phyloP scores from a whole-genome alignment of 2,797 vertebrate genomes.

The Tachyglossus aculeatus region DNA sequence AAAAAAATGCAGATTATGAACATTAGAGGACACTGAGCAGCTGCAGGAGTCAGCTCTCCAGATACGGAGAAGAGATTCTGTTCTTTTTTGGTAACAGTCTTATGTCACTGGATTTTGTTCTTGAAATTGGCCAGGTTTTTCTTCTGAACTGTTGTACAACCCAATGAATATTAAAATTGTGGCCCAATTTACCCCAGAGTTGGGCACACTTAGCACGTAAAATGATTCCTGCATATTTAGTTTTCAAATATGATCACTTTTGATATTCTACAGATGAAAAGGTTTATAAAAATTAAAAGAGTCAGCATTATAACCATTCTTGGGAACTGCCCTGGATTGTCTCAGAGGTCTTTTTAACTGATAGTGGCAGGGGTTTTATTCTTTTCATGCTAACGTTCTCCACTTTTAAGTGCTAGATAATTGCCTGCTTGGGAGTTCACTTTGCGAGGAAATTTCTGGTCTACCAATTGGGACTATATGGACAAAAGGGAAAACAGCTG shows the following conservation, averaged over 20 bases:
- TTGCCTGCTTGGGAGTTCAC: conserved; percentile 18
- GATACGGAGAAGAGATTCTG: no score
- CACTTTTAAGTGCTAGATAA: conserved; percentile 28
- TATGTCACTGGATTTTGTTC: no score
- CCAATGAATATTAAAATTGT: background rate
- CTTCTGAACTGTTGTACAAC: background rate
- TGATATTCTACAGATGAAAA: no score
- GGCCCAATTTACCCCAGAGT: background rate
- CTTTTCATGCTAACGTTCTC: conserved; percentile 38
- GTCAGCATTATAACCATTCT: no score
- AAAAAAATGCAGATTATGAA: no score
- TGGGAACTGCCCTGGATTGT: conserved; percentile 1
- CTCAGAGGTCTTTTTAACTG: conserved; percentile 14
- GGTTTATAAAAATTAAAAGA: no score
- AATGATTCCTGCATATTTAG: conserved; percentile 3
- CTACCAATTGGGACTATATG: conserved; percentile 37
- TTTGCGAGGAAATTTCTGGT: conserved; percentile 25
- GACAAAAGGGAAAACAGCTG: conserved; percentile 42
- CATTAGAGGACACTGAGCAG: no score
- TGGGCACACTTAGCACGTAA: conserved; percentile 6
- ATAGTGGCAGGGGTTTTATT: conserved; percentile 18
- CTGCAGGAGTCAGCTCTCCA: no score
- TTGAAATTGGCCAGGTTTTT: no score
- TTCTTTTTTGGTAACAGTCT: no score
- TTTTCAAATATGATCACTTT: conserved; percentile 2